Evolutionary conservation across 2,113 vertebrate species (phyloP).

Genomic region (Myrmophylax atrothorax): DNA sequence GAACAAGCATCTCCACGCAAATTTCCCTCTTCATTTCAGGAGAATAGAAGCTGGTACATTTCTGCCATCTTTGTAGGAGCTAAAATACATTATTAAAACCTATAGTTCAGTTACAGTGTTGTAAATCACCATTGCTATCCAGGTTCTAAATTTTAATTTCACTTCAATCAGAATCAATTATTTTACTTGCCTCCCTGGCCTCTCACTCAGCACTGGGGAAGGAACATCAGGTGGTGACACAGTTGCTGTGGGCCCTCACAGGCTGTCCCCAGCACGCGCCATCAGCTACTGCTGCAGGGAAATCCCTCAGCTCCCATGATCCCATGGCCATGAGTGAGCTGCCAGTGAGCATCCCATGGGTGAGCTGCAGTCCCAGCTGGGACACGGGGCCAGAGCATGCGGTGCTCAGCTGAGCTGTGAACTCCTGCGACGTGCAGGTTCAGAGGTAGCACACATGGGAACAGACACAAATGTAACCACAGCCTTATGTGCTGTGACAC

Average conservation of each 20-base stretch:
- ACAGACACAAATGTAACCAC: background rate
- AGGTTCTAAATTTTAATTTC: conserved; percentile 12
- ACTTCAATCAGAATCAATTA: conserved; percentile 31
- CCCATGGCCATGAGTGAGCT: background rate
- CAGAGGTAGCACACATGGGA: background rate
- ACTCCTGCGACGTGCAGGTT: background rate
- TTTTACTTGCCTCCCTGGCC: background rate
- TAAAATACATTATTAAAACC: conserved; percentile 10
- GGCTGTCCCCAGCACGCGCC: background rate
- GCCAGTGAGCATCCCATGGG: no score
- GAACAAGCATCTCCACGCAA: background rate
- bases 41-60: background rate
- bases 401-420: background rate
- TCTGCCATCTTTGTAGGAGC: background rate
- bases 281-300: background rate
- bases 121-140: background rate
- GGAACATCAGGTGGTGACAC: background rate
- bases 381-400: fast-evolving
- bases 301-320: background rate
- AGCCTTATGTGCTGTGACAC: conserved; percentile 8
- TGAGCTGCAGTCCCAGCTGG: fast-evolving
- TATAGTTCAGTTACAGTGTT: background rate
- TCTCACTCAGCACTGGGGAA: background rate
- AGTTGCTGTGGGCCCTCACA: background rate
- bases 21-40: background rate